Base-by-base conservation (phyloP, 2,888 invertebrate species). In the Leucozona laternaria region DNA sequence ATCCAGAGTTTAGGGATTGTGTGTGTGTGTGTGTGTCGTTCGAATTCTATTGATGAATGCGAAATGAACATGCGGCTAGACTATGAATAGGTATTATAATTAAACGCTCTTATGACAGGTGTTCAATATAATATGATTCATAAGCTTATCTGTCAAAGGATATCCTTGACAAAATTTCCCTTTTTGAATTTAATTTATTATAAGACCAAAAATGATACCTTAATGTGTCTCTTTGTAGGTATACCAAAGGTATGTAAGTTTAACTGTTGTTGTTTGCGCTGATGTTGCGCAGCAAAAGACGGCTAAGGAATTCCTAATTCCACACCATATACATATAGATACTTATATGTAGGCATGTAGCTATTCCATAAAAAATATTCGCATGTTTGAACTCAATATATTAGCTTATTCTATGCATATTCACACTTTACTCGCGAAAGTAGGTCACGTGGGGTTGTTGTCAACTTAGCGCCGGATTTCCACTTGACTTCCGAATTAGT, bases 1-100 rank as follows among this genome's bases (percentile, higher is more conserved):
- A 60, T 37, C 58, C 20, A 6, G 43, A 43, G 43, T 22, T 5
- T 17, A 17, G 22, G 22, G 2, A 7, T 68, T n/a, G 4, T 43
- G 8, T 17, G n/a, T 13, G 13, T 43, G 4, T 22, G 15, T 48
- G 5, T 13, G 22, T 34, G 58, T 13, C 25, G 8, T 53, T 57
- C 22, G 22, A 60, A 40, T 48, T 48, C 25, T 20, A 40, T 20
- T 48, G 62, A 48, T 64, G 76, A 62, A 80, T 80, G 62, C 37
- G n/a, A 75, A 76, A 76, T 75, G 53, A 80, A 62, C 43, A 68
- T 55, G 45, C 58, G 80, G 75, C 80, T 75, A 80, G 75, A 76
- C 75, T 3, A 8, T 48, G n/a, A n/a, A 48, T 22, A 3, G 4
- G 8, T 25, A 37, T 37, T 20, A 50, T 53, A 60, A 45, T 68